These are phyloP conservation scores for Wasmannia auropunctata DNA, from an alignment of 1,140 invertebrate genomes.

Conservation along the genomic window DNA sequence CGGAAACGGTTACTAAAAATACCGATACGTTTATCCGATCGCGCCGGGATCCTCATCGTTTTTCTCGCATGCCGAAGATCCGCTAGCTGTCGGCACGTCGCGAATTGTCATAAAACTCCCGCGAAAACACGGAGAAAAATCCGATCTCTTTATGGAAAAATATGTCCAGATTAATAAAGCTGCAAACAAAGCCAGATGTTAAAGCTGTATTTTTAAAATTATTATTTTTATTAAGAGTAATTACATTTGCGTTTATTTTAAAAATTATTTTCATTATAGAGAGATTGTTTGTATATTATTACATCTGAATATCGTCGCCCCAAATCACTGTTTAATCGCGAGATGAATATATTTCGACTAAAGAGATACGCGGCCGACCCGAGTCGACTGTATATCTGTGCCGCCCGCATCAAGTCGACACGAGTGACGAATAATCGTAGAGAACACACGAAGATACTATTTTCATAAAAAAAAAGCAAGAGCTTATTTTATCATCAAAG, in stretches of 20 bases:
- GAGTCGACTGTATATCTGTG: background rate
- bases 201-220: background rate
- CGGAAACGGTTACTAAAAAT: constrained; percentile 49
- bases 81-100: background rate
- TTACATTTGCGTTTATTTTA: background rate
- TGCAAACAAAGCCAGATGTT: background rate
- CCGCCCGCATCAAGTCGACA: background rate
- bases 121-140: background rate
- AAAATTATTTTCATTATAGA: background rate
- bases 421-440: background rate
- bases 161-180: background rate
- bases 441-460: background rate
- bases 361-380: background rate
- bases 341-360: background rate
- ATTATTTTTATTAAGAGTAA: background rate
- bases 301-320: background rate
- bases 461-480: background rate
- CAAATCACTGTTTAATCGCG: background rate
- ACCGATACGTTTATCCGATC: constrained; percentile 36
- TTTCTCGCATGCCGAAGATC: background rate
- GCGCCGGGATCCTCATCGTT: background rate
- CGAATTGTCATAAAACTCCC: constrained; percentile 21
- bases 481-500: background rate
- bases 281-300: background rate
- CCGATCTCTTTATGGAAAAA: background rate